Evolutionary conservation across 2,113 vertebrate genomes (phyloP), one percentile per base, ranked within the genome.

Genomic region (Plestiodon gilberti): DNA sequence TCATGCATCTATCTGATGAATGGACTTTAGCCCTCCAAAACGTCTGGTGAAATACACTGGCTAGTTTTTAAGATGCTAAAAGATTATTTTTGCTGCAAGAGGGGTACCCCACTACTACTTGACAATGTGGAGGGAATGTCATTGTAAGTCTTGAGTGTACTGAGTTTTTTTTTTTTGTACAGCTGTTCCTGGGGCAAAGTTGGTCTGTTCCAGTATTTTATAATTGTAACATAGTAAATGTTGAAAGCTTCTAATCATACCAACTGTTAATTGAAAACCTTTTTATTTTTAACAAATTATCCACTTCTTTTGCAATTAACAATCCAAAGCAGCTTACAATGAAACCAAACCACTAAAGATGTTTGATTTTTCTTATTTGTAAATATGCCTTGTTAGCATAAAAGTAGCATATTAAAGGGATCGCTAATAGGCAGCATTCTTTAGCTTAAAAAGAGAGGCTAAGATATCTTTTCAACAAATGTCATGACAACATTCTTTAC

Each of bases 381-480:
- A 79, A 38, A 62, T 38, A 18, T 38, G 13, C 15, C 30, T 35
- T 18, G 2, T 70, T 70, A 18, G n/a, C 6, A 48, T 15, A 69
- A 69, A 30, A n/a, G 13, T 33, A 33, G n/a, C 33, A 70, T 70
- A 70, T 70, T 70, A 4, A 70, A 35, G 67, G 70, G 18, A 35
- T 71, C 18, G 17, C 17, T 71, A 71, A 22, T 71, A 35, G 20
- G 22, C 20, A 38, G 35, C 35, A 64, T 61, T 17, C 18, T 18
- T 35, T 59, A 62, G 52, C 28, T 25, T 61, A 35, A 30, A 15
- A 74, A 30, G 35, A 81, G n/a, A 30, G 23, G 59, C 57, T 81
- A 65, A 74, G 74, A 74, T 81, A 65, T 48, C 4, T 23, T 7
- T 86, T 86, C 80, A 73, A 80, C 67, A 62, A 11, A 38, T 84